Evolutionary conservation across 2,113 vertebrate species (phyloP), one percentile per base, ranked within the genome.

Genomic region (Cheirogaleus medius): DNA sequence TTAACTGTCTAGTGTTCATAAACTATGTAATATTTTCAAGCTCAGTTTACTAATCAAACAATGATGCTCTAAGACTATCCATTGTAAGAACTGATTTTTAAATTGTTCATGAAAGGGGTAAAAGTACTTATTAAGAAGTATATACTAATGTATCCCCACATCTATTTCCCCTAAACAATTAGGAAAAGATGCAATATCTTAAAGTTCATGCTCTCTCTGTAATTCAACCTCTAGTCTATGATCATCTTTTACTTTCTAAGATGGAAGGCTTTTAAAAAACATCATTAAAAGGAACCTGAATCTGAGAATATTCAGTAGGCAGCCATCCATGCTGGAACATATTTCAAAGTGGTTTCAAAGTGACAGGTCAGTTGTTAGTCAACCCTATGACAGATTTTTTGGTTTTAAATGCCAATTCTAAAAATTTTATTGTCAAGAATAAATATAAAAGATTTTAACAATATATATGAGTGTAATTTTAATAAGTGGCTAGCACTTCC

Each of bases 381-480:
- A 56, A 77, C 13, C 37, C 71, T 81, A 17, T 47, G 80, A 95
- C 80, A 94, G 47, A 21, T 82, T 92, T 94, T 95, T 42, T 85
- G 60, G 21, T 82, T 95, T 95, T 87, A 90, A 95, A 56, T 74
- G 71, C 29, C 54, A 97, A 60, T 93, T 95, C 85, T 73, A 78
- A 94, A 92, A 92, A 25, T 93, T 86, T 88, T 83, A 96, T 88
- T 94, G 97, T 95, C 90, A 88, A 47, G 77, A 96, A 94, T 95
- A 92, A 94, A 96, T 92, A 90, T 68, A 96, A 96, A 97, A 84
- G 39, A 63, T 78, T 92, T 34, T 90, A 91, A 95, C 47, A 88
- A 96, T 95, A 95, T 68, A 94, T 71, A 85, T 13, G 77, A 82
- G 71, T 88, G 23, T 81, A 93, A 96, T 97, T 97, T 97, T 97